A percentile compares a stretch with the other conserved stretches of the same genome.
Conservation (phyloP, 2,888 invertebrate genomes). For the Drosophila fulvimacula region DNA sequence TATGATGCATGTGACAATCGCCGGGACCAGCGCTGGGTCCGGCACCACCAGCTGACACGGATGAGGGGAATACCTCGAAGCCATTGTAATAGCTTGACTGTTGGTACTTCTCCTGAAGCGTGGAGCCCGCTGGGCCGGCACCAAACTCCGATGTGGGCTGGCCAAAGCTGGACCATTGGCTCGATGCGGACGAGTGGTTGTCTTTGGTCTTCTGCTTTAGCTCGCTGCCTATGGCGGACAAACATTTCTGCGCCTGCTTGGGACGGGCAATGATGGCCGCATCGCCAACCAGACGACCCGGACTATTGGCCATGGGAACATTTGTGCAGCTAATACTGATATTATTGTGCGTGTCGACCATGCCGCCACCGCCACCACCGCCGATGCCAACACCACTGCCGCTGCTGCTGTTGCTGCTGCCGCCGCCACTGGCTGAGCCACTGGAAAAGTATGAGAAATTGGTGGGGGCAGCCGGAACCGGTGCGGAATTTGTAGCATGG, state of each 20-base stretch:
- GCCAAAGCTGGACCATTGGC: slow-evolving; percentile 66
- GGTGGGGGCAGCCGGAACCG: slow-evolving; percentile 35
- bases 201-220: slow-evolving; percentile 83
- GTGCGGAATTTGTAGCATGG: neutral
- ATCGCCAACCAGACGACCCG: slow-evolving; percentile 76
- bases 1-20: slow-evolving; percentile 82
- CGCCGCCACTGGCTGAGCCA: slow-evolving; percentile 53
- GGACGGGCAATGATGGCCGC: slow-evolving; percentile 82
- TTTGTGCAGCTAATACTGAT: slow-evolving; percentile 82
- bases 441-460: slow-evolving; percentile 82
- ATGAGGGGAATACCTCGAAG: slow-evolving; percentile 79
- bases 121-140: slow-evolving; percentile 33
- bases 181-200: slow-evolving; percentile 60
- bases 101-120: slow-evolving; percentile 82
- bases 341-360: slow-evolving; percentile 79
- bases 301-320: slow-evolving; percentile 59
- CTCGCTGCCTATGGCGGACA: slow-evolving; percentile 85
- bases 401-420: slow-evolving; percentile 41
- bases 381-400: slow-evolving; percentile 31
- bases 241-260: slow-evolving; percentile 73
- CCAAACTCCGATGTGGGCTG: slow-evolving; percentile 49
- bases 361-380: slow-evolving; percentile 6
- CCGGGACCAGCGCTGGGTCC: slow-evolving; percentile 44
- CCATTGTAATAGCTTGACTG: slow-evolving; percentile 84
- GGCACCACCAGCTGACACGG: slow-evolving; percentile 46